These are phyloP conservation scores for Oreocharis arfaki DNA, from an alignment of 2,113 vertebrate species.

Conservation along the genomic window DNA sequence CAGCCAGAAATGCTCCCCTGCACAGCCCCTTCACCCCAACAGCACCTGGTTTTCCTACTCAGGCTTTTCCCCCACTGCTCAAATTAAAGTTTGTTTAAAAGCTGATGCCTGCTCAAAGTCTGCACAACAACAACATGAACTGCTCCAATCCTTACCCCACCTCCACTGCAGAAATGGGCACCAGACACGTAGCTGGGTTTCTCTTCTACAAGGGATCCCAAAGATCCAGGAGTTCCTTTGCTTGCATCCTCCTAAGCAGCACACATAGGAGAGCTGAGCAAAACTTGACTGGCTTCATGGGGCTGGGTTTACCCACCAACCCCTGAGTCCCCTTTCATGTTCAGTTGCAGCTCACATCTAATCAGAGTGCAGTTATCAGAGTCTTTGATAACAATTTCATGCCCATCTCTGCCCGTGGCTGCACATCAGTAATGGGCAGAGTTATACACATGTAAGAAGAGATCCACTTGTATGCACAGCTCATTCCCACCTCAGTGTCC, in stretches of 20 bases:
- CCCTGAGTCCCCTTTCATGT: neutral
- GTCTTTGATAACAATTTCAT: neutral
- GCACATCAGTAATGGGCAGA: neutral
- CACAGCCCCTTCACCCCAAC: neutral
- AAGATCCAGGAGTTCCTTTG: neutral
- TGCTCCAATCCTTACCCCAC: neutral
- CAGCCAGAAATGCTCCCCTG: neutral
- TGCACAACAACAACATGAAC: neutral
- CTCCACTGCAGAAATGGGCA: neutral
- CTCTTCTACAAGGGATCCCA: neutral
- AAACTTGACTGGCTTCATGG: neutral
- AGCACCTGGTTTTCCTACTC: neutral
- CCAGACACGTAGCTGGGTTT: neutral
- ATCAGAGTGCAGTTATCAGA: neutral
- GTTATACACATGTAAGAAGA: neutral
- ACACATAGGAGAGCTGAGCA: neutral
- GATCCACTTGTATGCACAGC: neutral
- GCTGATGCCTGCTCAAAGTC: neutral
- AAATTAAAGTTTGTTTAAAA: neutral
- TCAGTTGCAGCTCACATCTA: neutral
- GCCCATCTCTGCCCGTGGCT: neutral
- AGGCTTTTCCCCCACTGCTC: neutral
- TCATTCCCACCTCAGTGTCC: neutral
- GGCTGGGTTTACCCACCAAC: neutral
- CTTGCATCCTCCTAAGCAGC: neutral